Evolutionary conservation across 2,888 invertebrate species (phyloP).

Genomic region (Drosophila paracracens): DNA sequence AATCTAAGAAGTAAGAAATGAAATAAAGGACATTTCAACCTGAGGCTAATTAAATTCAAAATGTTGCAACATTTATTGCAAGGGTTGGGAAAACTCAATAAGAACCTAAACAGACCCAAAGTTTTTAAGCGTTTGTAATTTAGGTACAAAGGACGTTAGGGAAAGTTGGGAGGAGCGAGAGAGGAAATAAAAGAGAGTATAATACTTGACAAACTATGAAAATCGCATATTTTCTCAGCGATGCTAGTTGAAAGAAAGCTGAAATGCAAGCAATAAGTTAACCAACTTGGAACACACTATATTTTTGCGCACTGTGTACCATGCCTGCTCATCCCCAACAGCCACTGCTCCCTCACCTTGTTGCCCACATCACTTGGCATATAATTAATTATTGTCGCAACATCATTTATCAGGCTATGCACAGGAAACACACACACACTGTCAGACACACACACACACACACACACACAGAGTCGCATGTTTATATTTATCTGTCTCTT

Average conservation of each 20-base stretch:
- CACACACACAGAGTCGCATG: slow-evolving; percentile 33
- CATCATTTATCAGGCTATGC: slow-evolving; percentile 78
- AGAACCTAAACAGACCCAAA: not conserved
- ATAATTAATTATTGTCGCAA: slow-evolving; percentile 81
- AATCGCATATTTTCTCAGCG: not conserved
- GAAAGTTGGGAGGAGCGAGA: not conserved
- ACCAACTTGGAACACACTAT: not conserved
- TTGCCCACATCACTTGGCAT: slow-evolving; percentile 39
- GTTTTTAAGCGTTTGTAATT: not conserved
- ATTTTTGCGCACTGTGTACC: not conserved
- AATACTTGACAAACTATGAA: not conserved
- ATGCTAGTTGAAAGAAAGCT: not conserved
- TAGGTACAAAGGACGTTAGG: not conserved
- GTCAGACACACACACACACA: slow-evolving; percentile 38
- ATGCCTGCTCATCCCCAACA: not conserved
- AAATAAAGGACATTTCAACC: not conserved
- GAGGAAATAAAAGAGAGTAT: too few species aligned
- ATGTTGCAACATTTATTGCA: not conserved
- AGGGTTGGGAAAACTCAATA: not conserved
- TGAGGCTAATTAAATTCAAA: not conserved
- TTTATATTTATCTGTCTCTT: slow-evolving; percentile 49
- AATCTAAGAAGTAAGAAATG: not conserved
- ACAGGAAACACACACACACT: slow-evolving; percentile 53
- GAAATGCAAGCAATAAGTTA: not conserved
- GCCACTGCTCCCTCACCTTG: not conserved